A percentile compares a stretch with the other conserved stretches of the same genome.
Conservation (phyloP, 92 coral and sea anemone species). For the Epizoanthus fatuus region DNA sequence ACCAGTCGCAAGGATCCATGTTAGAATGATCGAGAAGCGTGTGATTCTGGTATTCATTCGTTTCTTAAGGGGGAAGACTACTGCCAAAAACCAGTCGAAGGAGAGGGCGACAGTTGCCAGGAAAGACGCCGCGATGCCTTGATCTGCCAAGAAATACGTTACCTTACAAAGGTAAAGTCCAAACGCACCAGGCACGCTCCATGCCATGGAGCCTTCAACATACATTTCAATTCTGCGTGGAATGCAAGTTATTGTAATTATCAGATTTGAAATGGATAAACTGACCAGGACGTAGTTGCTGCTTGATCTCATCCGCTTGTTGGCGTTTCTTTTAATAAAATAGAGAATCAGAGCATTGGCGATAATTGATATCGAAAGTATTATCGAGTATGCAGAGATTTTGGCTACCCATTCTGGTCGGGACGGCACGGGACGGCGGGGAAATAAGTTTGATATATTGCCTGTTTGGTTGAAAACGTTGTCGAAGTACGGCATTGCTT, state of each 20-base stretch:
- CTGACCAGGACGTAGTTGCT: conserved; percentile 40
- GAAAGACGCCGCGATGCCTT: conserved; percentile 32
- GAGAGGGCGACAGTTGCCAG: conserved; percentile 30
- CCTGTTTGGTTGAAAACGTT: neutral
- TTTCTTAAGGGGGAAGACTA: conserved; percentile 16
- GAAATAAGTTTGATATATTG: neutral
- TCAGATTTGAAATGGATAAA: conserved; percentile 27
- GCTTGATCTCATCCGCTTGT: conserved; percentile 25
- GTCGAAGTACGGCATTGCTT: neutral
- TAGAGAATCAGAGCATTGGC: conserved; percentile 16
- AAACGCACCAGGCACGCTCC: conserved; percentile 14
- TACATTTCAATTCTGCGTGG: neutral
- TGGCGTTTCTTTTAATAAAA: conserved; percentile 8
- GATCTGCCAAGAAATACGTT: conserved; percentile 28
- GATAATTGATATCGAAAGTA: conserved; percentile 15
- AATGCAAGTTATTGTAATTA: conserved; percentile 18
- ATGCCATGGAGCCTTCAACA: conserved; percentile 1
- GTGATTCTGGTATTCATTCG: conserved; percentile 14
- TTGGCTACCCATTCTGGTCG: conserved; percentile 5
- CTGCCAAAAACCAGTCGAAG: conserved; percentile 38
- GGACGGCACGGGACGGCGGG: neutral
- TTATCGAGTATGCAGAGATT: conserved; percentile 25
- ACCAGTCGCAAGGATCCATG: conserved; percentile 7
- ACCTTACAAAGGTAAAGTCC: conserved; percentile 38
- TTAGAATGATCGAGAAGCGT: conserved; percentile 5